Conservation (phyloP, 2,888 invertebrate species). For the Parnassius orleans region DNA sequence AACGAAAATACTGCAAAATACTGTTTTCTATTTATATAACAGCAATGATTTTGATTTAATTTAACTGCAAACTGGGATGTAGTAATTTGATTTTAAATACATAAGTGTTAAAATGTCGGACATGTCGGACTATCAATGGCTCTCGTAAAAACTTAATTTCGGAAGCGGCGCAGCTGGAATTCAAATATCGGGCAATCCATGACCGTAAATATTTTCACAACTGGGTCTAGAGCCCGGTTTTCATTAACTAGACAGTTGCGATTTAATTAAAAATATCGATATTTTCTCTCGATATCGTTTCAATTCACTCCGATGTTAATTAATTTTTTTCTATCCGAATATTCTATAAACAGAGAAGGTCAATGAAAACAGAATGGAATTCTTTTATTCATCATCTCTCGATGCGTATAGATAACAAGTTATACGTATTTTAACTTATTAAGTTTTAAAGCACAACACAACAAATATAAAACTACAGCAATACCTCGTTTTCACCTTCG, state of each 20-base stretch:
- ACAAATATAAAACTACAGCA: neutral
- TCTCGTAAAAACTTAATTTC: constrained; percentile 11
- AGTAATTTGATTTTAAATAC: neutral
- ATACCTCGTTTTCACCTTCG: constrained; percentile 63
- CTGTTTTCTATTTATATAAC: too few relatives aligned
- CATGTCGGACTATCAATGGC: neutral
- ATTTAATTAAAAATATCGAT: constrained; percentile 24
- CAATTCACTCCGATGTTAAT: constrained; percentile 3
- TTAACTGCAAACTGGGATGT: neutral
- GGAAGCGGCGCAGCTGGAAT: neutral
- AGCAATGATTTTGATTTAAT: too few relatives aligned
- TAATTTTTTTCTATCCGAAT: neutral
- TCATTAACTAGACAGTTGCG: constrained; percentile 14
- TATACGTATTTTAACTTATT: neutral
- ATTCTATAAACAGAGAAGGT: neutral
- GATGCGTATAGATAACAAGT: neutral
- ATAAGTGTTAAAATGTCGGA: constrained; percentile 1
- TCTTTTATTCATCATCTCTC: neutral
- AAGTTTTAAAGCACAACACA: neutral
- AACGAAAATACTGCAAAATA: too few relatives aligned
- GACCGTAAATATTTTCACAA: constrained; percentile 15
- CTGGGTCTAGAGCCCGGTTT: constrained; percentile 3
- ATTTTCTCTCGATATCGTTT: constrained; percentile 1
- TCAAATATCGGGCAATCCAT: constrained; percentile 1
- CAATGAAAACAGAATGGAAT: constrained; percentile 9